Evolutionary conservation across 2,113 vertebrate genomes (phyloP), one percentile per base, ranked within the genome.

Genomic region (Seriola quinqueradiata): DNA sequence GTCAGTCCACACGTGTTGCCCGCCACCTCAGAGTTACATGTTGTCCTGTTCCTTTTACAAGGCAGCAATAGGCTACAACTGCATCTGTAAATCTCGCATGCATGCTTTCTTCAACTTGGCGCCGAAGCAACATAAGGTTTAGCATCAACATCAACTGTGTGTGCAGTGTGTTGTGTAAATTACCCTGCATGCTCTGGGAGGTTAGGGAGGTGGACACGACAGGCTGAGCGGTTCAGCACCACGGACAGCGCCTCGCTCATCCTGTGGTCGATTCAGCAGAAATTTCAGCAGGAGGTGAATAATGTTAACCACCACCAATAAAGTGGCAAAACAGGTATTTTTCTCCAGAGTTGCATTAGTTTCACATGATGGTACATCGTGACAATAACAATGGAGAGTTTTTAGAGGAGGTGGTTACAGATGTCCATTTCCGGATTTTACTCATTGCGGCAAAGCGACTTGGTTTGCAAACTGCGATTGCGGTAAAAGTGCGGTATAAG

Each of bases 1-100:
- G 77, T 77, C 87, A 71, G 65, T 66, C 34, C 40, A 61, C 76
- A 36, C 80, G 32, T 81, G 80, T 77, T 66, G 50, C 36, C 50
- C 57, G 72, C 25, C 59, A 32, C 55, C 14, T 42, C 60, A 9
- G 19, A 42, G 36, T 23, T 65, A n/a, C 70, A 55, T 13, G 17
- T 28, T 28, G 48, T 54, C 54, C 11, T 55, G 36, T 50, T 67
- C 11, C 19, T 48, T 28, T 25, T 32, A 46, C 55, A 8, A 1
- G 44, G n/a, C 36, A 70, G 44, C 32, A 9, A 2, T 73, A 46
- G 9, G 19, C 7, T 21, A 21, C 14, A 42, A n/a, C 19, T 16
- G 36, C 54, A 36, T 17, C 19, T 16, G 36, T 44, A 19, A 28
- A 52, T 34, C 42, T 14, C 23, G 64, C 42, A 1, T 4, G 54